Conservation (phyloP, 1,140 invertebrate genomes). For the Mylabris phalerata region DNA sequence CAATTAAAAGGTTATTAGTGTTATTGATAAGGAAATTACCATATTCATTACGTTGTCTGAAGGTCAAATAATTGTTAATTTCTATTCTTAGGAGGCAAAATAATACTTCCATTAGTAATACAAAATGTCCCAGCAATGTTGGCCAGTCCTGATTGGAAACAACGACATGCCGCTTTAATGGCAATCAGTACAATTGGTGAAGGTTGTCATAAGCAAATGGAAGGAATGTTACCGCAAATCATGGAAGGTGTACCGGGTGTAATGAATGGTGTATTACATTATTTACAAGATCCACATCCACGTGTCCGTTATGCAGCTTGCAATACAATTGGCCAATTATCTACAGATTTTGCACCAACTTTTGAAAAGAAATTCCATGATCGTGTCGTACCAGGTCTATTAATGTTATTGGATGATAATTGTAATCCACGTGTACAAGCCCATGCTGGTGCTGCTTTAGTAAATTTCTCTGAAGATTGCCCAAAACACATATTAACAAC, state of each 20-base stretch:
- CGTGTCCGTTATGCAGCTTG: constrained; percentile 94
- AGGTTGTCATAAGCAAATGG: constrained; percentile 98
- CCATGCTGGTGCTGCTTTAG: constrained; percentile 87
- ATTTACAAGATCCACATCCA: constrained; percentile 62
- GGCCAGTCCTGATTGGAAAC: constrained; percentile 72
- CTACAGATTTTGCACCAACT: constrained; percentile 92
- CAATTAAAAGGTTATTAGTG: no score
- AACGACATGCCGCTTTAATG: constrained; percentile 94
- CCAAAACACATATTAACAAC: constrained; percentile 87
- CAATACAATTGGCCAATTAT: constrained; percentile 99
- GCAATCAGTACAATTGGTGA: constrained; percentile 97
- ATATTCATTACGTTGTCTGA: no score
- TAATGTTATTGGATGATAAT: constrained; percentile 87
- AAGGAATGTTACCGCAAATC: constrained; percentile 82
- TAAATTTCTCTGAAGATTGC: constrained; percentile 99
- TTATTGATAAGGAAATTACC: no score
- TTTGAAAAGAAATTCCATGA: constrained; percentile 98
- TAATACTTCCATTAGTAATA: constrained; percentile 84
- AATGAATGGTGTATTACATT: constrained; percentile 49
- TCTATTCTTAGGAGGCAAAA: constrained; percentile 63
- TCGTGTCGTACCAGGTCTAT: constrained; percentile 83
- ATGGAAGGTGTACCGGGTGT: constrained; percentile 85
- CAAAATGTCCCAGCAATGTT: constrained; percentile 83
- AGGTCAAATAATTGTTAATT: not conserved
- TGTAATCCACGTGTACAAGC: constrained; percentile 90